Evolutionary conservation across 35 echinoderm and acorn worm genomes (phyloP).

Genomic region (Heliocidaris erythrogramma): DNA sequence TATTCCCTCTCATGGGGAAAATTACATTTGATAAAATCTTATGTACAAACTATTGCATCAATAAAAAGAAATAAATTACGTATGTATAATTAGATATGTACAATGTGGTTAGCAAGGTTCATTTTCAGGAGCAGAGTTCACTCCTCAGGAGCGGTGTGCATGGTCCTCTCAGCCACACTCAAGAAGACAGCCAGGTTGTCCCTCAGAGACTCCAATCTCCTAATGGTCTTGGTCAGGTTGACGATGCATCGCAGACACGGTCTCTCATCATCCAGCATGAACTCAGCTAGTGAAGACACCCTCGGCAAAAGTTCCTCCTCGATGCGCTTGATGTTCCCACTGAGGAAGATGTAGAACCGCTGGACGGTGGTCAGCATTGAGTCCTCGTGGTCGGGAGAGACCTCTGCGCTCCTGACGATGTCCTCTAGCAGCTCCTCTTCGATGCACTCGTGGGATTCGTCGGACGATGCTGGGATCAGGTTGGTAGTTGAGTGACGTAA

Average conservation of each 20-base stretch:
- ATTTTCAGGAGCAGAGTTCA: neutral
- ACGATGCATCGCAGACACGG: neutral
- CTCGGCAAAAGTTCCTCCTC: neutral
- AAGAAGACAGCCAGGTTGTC: constrained; percentile 21
- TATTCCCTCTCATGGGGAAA: neutral
- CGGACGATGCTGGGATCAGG: neutral
- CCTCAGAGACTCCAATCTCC: neutral
- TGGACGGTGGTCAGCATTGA: neutral
- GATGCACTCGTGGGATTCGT: constrained; percentile 6
- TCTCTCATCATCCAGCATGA: neutral
- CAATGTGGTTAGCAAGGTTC: neutral
- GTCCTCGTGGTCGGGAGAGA: neutral
- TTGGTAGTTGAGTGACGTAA: neutral
- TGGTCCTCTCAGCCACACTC: neutral
- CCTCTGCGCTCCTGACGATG: neutral
- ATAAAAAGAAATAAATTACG: neutral
- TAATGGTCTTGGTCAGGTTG: neutral
- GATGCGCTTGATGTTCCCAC: neutral
- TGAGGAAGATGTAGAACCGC: neutral
- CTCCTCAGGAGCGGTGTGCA: neutral
- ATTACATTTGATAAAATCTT: neutral
- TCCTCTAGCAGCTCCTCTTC: constrained; percentile 27
- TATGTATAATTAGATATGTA: neutral
- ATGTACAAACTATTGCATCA: neutral
- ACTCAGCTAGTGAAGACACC: neutral